A percentile compares a stretch with the other conserved stretches of the same genome.
These are phyloP conservation scores for Bostrychus sinensis DNA, from an alignment of 2,113 vertebrate genomes.

Conservation along the genomic window DNA sequence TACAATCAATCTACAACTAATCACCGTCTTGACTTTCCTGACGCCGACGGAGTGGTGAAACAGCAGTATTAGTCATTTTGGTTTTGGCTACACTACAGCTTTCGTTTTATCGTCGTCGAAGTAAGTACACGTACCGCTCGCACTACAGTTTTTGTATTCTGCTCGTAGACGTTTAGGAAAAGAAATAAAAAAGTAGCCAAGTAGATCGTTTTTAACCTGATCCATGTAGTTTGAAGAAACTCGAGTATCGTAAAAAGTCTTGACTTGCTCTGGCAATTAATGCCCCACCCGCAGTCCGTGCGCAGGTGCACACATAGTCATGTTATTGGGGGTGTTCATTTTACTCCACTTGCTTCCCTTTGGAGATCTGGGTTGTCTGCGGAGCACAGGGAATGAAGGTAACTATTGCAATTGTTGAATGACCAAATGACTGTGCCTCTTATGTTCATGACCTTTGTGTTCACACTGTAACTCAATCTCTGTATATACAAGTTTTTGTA, in stretches of 20 bases:
- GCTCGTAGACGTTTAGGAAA: not conserved
- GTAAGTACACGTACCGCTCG: conserved; percentile 17
- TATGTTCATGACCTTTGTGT: not conserved
- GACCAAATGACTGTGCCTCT: not conserved
- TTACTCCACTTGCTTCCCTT: conserved; percentile 76
- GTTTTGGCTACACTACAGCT: not conserved
- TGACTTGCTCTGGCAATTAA: conserved; percentile 2
- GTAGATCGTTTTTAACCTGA: not conserved
- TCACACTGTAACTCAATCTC: not conserved
- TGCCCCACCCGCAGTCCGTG: conserved; percentile 13
- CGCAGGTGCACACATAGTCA: conserved; percentile 72
- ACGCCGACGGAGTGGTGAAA: no score
- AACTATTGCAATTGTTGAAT: conserved; percentile 23
- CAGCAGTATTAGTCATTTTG: no score
- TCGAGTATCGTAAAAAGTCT: not conserved
- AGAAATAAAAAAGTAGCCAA: not conserved
- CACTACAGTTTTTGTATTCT: not conserved
- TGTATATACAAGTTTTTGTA: conserved; percentile 82
- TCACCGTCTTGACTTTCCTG: not conserved
- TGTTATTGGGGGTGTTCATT: conserved; percentile 76
- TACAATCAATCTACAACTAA: not conserved
- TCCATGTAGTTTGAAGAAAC: not conserved
- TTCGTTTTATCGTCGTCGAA: conserved; percentile 21
- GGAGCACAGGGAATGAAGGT: conserved; percentile 75
- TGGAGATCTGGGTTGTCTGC: conserved; percentile 73